These are phyloP conservation scores for Phodopus roborovskii DNA, from an alignment of 2,113 vertebrate genomes.

Conservation along the genomic window DNA sequence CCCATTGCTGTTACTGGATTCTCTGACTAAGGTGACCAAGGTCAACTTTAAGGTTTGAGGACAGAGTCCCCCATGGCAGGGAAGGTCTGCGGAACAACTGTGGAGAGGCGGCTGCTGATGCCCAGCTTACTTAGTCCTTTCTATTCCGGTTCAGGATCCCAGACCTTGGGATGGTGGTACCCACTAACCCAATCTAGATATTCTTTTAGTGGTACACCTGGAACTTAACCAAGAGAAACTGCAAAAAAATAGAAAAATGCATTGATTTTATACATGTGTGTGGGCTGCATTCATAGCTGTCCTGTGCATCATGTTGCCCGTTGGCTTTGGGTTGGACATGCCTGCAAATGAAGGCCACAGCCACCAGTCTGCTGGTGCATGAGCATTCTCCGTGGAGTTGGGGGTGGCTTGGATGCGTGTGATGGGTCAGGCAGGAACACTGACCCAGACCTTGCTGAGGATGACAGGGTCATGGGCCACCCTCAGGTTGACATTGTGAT, in stretches of 20 bases:
- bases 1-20: neutral
- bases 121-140: too few relatives aligned
- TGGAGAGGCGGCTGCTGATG: too few relatives aligned
- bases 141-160: neutral
- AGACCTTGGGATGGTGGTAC: too few relatives aligned
- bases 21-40: neutral
- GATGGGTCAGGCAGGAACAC: accelerated
- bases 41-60: neutral
- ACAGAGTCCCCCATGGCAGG: neutral
- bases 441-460: neutral
- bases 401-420: accelerated
- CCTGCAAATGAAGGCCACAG: neutral
- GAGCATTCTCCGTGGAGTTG: accelerated
- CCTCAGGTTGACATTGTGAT: neutral
- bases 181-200: neutral
- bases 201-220: too few relatives aligned
- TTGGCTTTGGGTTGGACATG: neutral
- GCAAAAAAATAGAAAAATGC: neutral
- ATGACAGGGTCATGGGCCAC: too few relatives aligned
- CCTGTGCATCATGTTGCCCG: too few relatives aligned
- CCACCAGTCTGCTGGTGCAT: too few relatives aligned
- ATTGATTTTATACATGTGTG: too few relatives aligned
- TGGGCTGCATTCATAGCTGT: neutral
- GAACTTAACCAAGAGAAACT: neutral
- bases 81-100: too few relatives aligned